These are phyloP conservation scores for Hyla sarda DNA, from an alignment of 2,113 vertebrate species.

Conservation along the genomic window DNA sequence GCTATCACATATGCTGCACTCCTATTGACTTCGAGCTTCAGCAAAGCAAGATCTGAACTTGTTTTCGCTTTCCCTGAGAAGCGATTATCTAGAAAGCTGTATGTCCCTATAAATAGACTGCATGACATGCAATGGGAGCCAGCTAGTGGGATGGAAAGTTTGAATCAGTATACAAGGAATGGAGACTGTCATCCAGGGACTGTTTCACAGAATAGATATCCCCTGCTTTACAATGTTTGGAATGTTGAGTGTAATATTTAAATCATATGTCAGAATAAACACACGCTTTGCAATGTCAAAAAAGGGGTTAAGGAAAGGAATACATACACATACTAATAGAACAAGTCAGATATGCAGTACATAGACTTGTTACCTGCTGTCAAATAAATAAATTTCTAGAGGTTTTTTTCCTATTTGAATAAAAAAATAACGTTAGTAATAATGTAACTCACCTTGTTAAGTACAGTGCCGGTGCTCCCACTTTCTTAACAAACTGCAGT, in stretches of 20 bases:
- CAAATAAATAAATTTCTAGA: too few species aligned
- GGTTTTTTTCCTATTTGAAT: too few species aligned
- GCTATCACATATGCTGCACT: neutral
- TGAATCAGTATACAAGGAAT: conserved; percentile 38
- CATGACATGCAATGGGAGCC: neutral
- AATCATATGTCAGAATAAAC: neutral
- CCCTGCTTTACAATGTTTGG: conserved; percentile 1
- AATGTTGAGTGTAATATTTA: neutral
- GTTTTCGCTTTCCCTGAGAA: neutral
- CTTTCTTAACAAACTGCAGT: too few species aligned
- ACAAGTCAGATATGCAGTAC: too few species aligned
- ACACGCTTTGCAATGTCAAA: too few species aligned
- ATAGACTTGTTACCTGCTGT: too few species aligned
- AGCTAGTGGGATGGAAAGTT: conserved; percentile 25
- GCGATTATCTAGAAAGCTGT: neutral
- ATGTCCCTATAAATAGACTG: conserved; percentile 17
- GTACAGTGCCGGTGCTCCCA: too few species aligned
- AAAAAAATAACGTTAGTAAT: too few species aligned
- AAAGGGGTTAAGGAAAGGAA: too few species aligned
- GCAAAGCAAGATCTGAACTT: neutral
- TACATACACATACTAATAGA: too few species aligned
- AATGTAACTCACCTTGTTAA: too few species aligned
- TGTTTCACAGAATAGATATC: neutral
- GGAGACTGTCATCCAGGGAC: neutral
- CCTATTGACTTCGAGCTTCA: neutral